Base-by-base conservation (phyloP, 1,140 invertebrate genomes). In the Bombus breviceps region DNA sequence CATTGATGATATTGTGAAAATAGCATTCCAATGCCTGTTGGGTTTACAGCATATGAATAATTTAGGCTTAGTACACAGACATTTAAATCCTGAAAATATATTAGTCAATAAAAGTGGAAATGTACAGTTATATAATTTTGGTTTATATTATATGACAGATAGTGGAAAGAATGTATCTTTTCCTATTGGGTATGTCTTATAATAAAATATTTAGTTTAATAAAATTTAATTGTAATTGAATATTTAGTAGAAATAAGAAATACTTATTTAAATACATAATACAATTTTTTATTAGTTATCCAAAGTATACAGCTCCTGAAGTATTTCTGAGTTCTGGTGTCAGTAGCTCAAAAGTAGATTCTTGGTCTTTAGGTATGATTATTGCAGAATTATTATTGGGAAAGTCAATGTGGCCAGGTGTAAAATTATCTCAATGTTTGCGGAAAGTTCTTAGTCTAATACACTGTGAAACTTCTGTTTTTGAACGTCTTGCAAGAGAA, bases 321-420 rank as follows among this genome's bases (percentile, higher is more conserved):
- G 97, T 98, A 71, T 96, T 98, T 92, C 92, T 98, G 25, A 96
- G 95, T 85, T 89, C 94, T 83, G 96, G 96, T 85, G 95, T 83
- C 41, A 94, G 96, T 71, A 96, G 97, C 53, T 96, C 96, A 8
- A 97, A 98, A 95, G 97, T 97, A 68, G 99, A 99, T 95, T 96
- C 98, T 13, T 99, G 99, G 99, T 97, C 98, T 6, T 94, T 99
- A 81, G 99, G 98, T 71, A 97, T 99, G 41, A 97, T 99, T 68
- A 92, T 99, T 53, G 95, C 97, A 8, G 98, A 99, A 95, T 93
- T 98, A 25, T 94, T 97, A 88, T 94, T 98, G 74, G 95, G 96
- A 43, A 95, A 95, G 87, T 94, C 95, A 64, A 94, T 98, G 22
- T 98, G 98, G 97, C 93, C 95, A 43, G 96, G 96, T 83, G 94